A percentile compares a stretch with the other conserved stretches of the same genome.
phyloP scores from a whole-genome alignment of 2,797 vertebrate species.

The Megalops cyprinoides region DNA sequence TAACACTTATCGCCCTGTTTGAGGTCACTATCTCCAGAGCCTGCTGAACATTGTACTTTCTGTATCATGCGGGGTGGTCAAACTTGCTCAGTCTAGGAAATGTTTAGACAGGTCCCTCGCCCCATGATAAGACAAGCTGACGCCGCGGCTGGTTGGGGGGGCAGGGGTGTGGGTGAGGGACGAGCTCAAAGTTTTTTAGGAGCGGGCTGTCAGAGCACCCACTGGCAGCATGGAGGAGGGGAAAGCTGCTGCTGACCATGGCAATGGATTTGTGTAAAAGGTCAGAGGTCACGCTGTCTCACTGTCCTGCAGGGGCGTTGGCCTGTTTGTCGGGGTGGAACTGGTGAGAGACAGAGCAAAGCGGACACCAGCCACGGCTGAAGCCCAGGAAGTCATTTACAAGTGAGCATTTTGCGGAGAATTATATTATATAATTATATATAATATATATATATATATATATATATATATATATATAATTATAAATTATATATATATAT shows the following conservation, averaged over 20 bases:
- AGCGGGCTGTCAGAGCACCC: not conserved
- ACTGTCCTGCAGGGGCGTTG: constrained; percentile 77
- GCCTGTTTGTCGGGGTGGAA: constrained; percentile 92
- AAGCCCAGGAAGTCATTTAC: constrained; percentile 93
- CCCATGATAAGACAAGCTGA: too few relatives aligned
- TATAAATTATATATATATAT: too few relatives aligned
- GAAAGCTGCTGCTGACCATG: too few relatives aligned
- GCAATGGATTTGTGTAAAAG: not conserved
- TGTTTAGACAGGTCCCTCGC: not conserved
- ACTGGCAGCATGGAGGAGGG: too few relatives aligned
- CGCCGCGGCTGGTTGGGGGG: too few relatives aligned
- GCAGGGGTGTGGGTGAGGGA: too few relatives aligned
- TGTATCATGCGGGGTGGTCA: not conserved
- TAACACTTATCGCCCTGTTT: not conserved
- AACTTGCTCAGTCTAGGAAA: not conserved
- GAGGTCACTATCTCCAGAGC: not conserved
- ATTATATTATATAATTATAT: too few relatives aligned
- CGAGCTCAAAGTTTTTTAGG: not conserved
- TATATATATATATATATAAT: too few relatives aligned
- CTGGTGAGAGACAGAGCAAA: constrained; percentile 84
- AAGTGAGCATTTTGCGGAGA: constrained; percentile 71
- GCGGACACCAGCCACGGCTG: constrained; percentile 88
- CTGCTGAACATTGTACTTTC: not conserved
- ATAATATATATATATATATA: too few relatives aligned
- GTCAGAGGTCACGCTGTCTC: not conserved